Conservation (phyloP, 2,797 vertebrate species). For the Hippopotamyrus pictus region DNA sequence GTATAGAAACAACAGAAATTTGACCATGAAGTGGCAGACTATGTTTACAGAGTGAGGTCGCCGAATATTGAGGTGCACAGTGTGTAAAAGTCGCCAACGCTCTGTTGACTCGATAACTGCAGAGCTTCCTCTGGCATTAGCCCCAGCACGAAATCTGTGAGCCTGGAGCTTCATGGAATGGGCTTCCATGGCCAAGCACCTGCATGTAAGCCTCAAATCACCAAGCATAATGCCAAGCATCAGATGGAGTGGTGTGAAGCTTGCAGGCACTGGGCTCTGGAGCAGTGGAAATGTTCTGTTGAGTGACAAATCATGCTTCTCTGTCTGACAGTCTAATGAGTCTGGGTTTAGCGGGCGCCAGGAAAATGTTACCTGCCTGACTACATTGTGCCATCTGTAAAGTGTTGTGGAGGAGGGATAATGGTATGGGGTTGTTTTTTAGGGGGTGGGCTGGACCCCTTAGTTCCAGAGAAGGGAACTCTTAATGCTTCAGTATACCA, state of each 20-base stretch:
- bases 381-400: not conserved
- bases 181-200: not conserved
- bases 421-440: not conserved
- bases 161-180: not conserved
- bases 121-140: not conserved
- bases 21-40: not conserved
- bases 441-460: not conserved
- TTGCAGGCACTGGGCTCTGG: not conserved
- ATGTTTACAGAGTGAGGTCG: not conserved
- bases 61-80: not conserved
- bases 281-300: not conserved
- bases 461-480: not conserved
- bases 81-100: not conserved
- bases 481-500: not conserved
- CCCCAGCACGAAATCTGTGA: not conserved
- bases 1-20: not conserved
- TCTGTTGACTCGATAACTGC: not conserved
- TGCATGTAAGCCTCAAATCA: not conserved
- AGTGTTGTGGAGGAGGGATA: not conserved
- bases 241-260: not conserved
- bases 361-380: not conserved
- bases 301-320: not conserved
- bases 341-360: not conserved
- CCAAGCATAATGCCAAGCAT: not conserved
- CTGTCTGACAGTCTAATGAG: not conserved